Base-by-base conservation (phyloP, 2,113 vertebrate species). In the Cinclus mexicanus region DNA sequence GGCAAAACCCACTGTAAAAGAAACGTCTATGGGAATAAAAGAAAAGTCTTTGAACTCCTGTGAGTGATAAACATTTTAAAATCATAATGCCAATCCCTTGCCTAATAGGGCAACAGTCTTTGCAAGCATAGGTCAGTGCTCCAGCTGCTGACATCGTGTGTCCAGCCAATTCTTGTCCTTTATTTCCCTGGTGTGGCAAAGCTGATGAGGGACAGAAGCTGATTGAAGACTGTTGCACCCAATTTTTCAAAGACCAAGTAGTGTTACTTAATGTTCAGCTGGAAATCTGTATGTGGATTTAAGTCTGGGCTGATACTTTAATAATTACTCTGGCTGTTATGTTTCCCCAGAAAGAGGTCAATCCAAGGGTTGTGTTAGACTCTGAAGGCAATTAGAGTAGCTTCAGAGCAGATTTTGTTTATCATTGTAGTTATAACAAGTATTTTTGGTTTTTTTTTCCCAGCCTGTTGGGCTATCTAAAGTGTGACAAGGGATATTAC, bases 251-350 rank as follows among this genome's bases (percentile, higher is more conserved):
- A 92, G 88, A 56, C 17, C 14, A 50, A 79, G 46, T 46, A 79
- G 46, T 46, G 42, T 87, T 95, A 60, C 93, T 95, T 94, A 91
- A 71, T 52, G 83, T 89, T 80, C 74, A 89, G 75, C 46, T 92
- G 81, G 88, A 93, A 93, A 92, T 52, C 35, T 89, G 65, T 88
- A 23, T 53, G 60, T 75, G 64, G 68, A 59, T 89, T 93, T 86
- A 78, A 89, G 64, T 23, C 60, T 26, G 28, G 69, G 18, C 12
- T 3, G 21, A 23, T 60, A 61, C n/a, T 74, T 46, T 71, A 86
- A 83, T 92, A 93, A 93, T 83, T 87, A 84, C 76, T 74, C 20
- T 70, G 63, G 47, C 67, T 90, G 35, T 82, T 72, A 24, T 55
- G 26, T 93, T 95, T 93, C 46, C 81, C 37, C 35, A 79, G 55